These are phyloP conservation scores for Psylliodes chrysocephalus DNA, from an alignment of 2,888 invertebrate genomes.

Conservation along the genomic window DNA sequence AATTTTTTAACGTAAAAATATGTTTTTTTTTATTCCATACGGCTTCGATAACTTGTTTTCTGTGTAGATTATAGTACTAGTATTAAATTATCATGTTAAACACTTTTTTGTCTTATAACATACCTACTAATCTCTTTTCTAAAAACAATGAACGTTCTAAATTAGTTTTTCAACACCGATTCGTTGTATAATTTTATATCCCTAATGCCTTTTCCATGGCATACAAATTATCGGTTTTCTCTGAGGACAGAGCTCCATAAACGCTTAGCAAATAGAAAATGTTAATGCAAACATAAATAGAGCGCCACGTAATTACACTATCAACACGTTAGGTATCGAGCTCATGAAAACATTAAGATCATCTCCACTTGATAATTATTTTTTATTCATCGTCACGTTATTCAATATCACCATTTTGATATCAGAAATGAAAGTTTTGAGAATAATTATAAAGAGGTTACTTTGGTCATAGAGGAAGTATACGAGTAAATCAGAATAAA, in stretches of 20 bases:
- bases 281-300: constrained; percentile 37
- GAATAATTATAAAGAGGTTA: too few species aligned
- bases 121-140: too few species aligned
- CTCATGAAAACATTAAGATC: constrained; percentile 39
- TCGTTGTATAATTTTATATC: constrained; percentile 16
- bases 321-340: constrained; percentile 31
- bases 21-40: too few species aligned
- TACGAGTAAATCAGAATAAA: too few species aligned
- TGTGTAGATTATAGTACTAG: too few species aligned
- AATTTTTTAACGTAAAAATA: too few species aligned
- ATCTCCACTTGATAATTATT: constrained; percentile 27
- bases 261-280: constrained; percentile 35
- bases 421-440: constrained; percentile 12
- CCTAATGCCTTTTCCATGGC: constrained; percentile 12
- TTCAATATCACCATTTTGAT: constrained; percentile 5
- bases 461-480: too few species aligned
- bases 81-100: too few species aligned
- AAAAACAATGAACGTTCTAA: too few species aligned
- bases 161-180: background rate
- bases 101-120: too few species aligned
- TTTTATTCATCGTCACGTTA: constrained; percentile 30
- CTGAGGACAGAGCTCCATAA: constrained; percentile 34
- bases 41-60: too few species aligned
- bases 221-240: constrained; percentile 26
- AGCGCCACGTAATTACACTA: constrained; percentile 38